Evolutionary conservation across 2,888 invertebrate species (phyloP), one percentile per base, ranked within the genome.

Genomic region (Oeneis ivallda): DNA sequence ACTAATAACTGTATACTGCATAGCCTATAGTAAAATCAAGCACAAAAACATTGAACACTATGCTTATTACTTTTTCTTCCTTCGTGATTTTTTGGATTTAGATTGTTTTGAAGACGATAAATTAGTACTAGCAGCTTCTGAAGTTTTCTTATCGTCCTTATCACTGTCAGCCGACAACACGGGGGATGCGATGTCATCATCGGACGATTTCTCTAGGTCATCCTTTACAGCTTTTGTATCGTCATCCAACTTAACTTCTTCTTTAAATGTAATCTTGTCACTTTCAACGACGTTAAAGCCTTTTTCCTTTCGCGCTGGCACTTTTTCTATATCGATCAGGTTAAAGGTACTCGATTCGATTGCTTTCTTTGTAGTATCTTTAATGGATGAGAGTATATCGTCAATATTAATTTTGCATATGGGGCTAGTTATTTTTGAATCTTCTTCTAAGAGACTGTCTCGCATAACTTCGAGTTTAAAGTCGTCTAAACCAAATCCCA

Each of bases 51-150:
- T 70, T 83, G 83, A 85, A 86, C 84, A 85, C 84, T 76, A 45
- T 62, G 72, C 74, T 75, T 76, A 78, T 91, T 93, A 94, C 85
- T 93, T 94, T 79, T 93, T 93, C 87, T 93, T 94, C 79, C 93
- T 93, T 78, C 93, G 94, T 61, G 93, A 87, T 78, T 93, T 93
- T 78, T 93, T 93, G 76, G 92, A 87, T 71, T 91, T 90, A 47
- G 89, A 86, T 83, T 86, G 87, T 79, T 92, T 92, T 73, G 82
- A 76, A 58, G 81, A 83, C 75, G 87, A 83, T 76, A 85, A 78
- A 61, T 82, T 77, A 69, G 83, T 71, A 71, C 81, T 86, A 67
- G 85, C 83, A 73, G 87, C 82, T 79, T 87, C 85, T 74, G 77
- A 79, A 64, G 74, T 79, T 79, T 82, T 89, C 77, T 84, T 92